These are phyloP conservation scores for Amaurobius ferox DNA, from an alignment of 2,888 invertebrate species.

Conservation along the genomic window DNA sequence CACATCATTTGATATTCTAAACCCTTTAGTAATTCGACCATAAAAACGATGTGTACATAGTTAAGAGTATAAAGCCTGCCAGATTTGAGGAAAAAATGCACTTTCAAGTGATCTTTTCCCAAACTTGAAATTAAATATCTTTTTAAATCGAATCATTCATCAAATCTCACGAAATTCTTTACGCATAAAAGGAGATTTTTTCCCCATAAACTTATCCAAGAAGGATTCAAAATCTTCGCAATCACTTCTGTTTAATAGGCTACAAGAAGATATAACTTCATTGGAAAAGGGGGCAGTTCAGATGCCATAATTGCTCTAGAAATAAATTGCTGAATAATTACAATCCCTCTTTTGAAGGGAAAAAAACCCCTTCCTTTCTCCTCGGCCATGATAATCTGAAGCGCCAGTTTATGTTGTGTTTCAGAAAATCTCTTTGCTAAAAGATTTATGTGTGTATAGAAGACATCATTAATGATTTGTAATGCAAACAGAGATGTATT, in stretches of 20 bases:
- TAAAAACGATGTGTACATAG: neutral
- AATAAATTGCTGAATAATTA: conserved; percentile 62
- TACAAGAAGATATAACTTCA: conserved; percentile 34
- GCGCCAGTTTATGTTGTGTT: neutral
- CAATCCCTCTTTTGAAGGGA: conserved; percentile 2
- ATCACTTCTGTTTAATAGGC: conserved; percentile 56
- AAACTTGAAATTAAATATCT: conserved; percentile 26
- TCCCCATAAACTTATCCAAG: neutral
- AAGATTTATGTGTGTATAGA: conserved; percentile 58
- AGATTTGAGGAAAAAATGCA: neutral
- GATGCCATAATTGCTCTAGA: conserved; percentile 54
- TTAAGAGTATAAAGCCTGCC: neutral
- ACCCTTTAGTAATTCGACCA: neutral
- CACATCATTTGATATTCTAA: conserved; percentile 13
- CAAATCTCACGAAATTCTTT: conserved; percentile 23
- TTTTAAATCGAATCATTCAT: conserved; percentile 27
- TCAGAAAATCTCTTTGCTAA: conserved; percentile 32
- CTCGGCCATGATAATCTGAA: neutral
- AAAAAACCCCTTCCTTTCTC: neutral
- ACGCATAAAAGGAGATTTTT: neutral
- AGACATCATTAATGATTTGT: conserved; percentile 66
- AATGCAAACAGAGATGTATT: conserved; percentile 58
- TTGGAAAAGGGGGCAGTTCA: conserved; percentile 27
- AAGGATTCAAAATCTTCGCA: neutral
- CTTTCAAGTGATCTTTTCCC: conserved; percentile 5